These are phyloP conservation scores for Drosophila fuyamai DNA, from an alignment of 1,140 invertebrate species.

Conservation along the genomic window DNA sequence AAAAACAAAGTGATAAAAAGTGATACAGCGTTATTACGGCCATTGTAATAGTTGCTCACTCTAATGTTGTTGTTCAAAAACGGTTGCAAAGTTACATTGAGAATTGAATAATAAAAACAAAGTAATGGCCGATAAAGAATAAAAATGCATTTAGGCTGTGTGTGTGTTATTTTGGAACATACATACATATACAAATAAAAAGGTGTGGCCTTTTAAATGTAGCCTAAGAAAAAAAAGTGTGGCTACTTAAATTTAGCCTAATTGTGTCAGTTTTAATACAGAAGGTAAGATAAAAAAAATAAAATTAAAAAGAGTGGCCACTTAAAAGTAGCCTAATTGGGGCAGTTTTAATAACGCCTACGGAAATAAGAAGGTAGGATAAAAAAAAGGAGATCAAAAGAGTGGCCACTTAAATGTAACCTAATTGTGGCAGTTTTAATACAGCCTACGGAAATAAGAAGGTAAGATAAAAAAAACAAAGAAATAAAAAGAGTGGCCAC, in stretches of 20 bases:
- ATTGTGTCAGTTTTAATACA: too few species aligned
- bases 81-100: background rate
- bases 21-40: background rate
- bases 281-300: too few species aligned
- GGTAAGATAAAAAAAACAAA: too few species aligned
- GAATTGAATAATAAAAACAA: background rate
- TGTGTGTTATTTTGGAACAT: too few species aligned
- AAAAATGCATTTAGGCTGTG: background rate
- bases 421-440: too few species aligned
- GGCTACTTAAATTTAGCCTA: background rate
- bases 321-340: too few species aligned
- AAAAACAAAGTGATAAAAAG: too few species aligned
- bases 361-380: background rate
- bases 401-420: constrained; percentile 4
- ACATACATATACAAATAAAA: background rate
- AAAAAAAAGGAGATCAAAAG: too few species aligned
- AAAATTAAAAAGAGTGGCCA: constrained; percentile 1
- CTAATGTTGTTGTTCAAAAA: background rate
- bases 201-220: too few species aligned
- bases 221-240: background rate
- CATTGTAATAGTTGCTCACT: background rate
- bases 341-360: constrained; percentile 3
- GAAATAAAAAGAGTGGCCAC: too few species aligned
- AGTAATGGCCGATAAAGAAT: background rate
- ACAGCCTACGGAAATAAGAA: too few species aligned